phyloP scores from a whole-genome alignment of 2,113 vertebrate species.

The Synodontis membranacea region DNA sequence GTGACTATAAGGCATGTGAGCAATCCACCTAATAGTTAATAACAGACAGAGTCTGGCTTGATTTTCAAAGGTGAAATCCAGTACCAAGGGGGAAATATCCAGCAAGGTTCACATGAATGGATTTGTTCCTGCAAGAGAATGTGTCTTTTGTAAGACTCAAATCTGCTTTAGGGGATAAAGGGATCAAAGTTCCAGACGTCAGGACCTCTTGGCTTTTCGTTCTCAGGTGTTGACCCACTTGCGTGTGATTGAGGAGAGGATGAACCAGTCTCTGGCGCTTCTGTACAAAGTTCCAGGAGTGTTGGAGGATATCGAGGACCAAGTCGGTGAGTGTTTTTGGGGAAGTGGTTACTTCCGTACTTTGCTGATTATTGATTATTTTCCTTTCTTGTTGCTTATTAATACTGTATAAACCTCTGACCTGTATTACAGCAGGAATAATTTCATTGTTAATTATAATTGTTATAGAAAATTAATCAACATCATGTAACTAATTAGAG shows the following conservation, averaged over 20 bases:
- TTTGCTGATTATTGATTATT: no score
- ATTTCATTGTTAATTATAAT: no score
- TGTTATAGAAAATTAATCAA: neutral
- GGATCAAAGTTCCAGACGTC: slow-evolving; percentile 17
- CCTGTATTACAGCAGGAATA: neutral
- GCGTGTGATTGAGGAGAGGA: slow-evolving; percentile 94
- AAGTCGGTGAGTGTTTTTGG: slow-evolving; percentile 87
- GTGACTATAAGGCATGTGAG: neutral
- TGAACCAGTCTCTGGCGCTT: slow-evolving; percentile 96
- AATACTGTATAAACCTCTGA: neutral
- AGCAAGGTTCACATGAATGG: neutral
- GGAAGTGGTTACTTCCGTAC: no score
- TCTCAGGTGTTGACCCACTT: slow-evolving; percentile 94
- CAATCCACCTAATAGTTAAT: neutral
- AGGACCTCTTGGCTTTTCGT: neutral
- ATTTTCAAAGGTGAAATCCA: neutral
- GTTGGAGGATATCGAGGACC: slow-evolving; percentile 93
- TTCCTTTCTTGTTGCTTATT: no score
- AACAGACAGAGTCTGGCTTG: neutral
- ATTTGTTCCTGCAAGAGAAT: slow-evolving; percentile 5
- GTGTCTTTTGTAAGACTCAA: neutral
- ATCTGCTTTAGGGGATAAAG: slow-evolving; percentile 5
- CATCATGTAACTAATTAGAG: neutral
- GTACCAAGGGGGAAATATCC: neutral
- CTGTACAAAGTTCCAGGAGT: slow-evolving; percentile 95